Conservation (phyloP, 2,797 vertebrate species). For the Phalanger gymnotis region DNA sequence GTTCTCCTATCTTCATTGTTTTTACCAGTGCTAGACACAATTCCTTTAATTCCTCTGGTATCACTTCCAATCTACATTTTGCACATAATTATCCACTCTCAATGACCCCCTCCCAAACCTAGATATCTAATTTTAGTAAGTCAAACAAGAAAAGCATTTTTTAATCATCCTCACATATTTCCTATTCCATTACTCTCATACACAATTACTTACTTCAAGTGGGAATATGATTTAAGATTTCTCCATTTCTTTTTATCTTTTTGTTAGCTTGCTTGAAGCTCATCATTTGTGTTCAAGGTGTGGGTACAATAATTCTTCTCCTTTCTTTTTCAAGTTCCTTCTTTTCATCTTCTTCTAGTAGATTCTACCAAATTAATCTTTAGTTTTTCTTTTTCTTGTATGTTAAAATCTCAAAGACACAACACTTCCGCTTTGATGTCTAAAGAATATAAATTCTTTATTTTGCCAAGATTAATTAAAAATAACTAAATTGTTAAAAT, state of each 20-base stretch:
- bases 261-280: not conserved
- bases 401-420: not conserved
- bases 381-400: not conserved
- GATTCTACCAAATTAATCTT: not conserved
- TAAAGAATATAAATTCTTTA: not conserved
- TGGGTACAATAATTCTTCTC: not conserved
- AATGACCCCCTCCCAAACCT: not conserved
- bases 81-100: not conserved
- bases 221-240: not conserved
- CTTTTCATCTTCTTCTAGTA: not conserved
- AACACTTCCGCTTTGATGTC: not conserved
- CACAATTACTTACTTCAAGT: not conserved
- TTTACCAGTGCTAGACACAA: not conserved
- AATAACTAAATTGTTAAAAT: not conserved
- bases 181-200: not conserved
- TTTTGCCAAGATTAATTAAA: not conserved
- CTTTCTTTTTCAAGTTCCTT: not conserved
- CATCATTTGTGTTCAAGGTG: not conserved
- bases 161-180: not conserved
- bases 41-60: not conserved
- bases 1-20: not conserved
- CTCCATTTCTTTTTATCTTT: not conserved
- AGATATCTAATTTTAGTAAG: not conserved
- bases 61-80: not conserved
- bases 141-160: not conserved